These are phyloP conservation scores for Epsilonema sp. DNA, from an alignment of 2,888 invertebrate genomes.

Conservation along the genomic window DNA sequence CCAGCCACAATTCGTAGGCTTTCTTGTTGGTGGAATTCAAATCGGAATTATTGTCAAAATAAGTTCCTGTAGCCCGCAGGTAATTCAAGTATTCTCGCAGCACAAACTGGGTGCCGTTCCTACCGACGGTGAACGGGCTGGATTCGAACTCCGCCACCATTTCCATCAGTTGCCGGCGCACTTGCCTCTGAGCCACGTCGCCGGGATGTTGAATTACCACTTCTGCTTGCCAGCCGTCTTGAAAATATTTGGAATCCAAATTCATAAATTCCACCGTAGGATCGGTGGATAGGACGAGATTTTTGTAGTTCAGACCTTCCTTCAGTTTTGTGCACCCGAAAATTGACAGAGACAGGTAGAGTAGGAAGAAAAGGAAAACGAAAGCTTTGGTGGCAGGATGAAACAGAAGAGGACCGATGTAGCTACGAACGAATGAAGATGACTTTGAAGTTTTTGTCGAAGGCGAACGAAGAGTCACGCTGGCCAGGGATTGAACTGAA, in stretches of 20 bases:
- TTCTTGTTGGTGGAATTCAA: too few relatives aligned
- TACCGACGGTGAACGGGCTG: slow-evolving; percentile 41
- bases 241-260: too few relatives aligned
- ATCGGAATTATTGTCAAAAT: slow-evolving; percentile 20
- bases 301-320: slow-evolving; percentile 66
- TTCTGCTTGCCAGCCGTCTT: background rate
- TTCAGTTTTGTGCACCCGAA: slow-evolving; percentile 61
- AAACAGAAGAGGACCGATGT: background rate
- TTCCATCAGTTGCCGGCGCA: slow-evolving; percentile 55
- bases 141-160: slow-evolving; percentile 56
- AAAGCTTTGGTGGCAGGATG: slow-evolving; percentile 34
- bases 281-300: slow-evolving; percentile 63
- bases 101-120: slow-evolving; percentile 23
- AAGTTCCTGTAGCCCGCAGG: slow-evolving; percentile 9
- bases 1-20: slow-evolving; percentile 21
- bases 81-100: slow-evolving; percentile 23
- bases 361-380: slow-evolving; percentile 46
- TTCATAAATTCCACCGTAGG: slow-evolving; percentile 74
- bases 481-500: too few relatives aligned
- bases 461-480: too few relatives aligned
- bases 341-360: slow-evolving; percentile 59
- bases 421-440: background rate
- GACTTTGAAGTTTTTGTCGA: too few relatives aligned
- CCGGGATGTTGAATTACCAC: slow-evolving; percentile 57
- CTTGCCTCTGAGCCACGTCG: slow-evolving; percentile 55